Base-by-base conservation (phyloP, 2,888 invertebrate genomes). In the Caenorhabditis sp. region DNA sequence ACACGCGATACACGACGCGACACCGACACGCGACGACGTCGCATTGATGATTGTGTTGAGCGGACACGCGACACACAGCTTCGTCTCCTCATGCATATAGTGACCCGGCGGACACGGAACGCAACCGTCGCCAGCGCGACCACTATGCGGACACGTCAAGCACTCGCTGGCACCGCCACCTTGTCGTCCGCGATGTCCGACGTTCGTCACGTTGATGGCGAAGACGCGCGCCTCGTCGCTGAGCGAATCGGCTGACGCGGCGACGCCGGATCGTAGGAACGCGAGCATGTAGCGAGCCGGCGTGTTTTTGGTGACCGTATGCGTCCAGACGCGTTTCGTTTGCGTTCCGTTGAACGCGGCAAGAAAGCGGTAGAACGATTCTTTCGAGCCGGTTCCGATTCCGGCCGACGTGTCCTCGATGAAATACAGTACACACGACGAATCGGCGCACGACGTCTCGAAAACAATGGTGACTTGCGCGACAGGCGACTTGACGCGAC, bases 91-190 rank as follows among this genome's bases (percentile, higher is more conserved):
- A 61, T 88, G 88, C 67, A 91, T 88, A 84, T 90, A 91, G 55
- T 90, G 88, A 2, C 91, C 91, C 50, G 88, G 85, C 3, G 90
- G 90, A 82, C 91, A 91, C 0, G 91, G 90, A 19, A 90, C 88
- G 83, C 91, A 91, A 3, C 89, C 68, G 53, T 79, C 81, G 17
- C 62, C 71, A 3, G 88, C 88, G 10, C 36, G 88, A 66, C 43
- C 43, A 1, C 64, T 60, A 14, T 69, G 71, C 17, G 88, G 88
- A 77, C 88, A 88, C 5, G 83, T 84, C 63, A 89, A 85, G 79
- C 91, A 91, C 5, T 84, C 83, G n/a, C 90, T 89, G 0, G 91
- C 91, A n/a, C 91, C 91, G 37, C 89, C 89, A 53, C 79, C 79
- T 64, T 78, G 76, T 88, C 88, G 19, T 90, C 80, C 0, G 24